Base-by-base conservation (phyloP, 2,888 invertebrate species). In the Gymnosoma rotundatum region DNA sequence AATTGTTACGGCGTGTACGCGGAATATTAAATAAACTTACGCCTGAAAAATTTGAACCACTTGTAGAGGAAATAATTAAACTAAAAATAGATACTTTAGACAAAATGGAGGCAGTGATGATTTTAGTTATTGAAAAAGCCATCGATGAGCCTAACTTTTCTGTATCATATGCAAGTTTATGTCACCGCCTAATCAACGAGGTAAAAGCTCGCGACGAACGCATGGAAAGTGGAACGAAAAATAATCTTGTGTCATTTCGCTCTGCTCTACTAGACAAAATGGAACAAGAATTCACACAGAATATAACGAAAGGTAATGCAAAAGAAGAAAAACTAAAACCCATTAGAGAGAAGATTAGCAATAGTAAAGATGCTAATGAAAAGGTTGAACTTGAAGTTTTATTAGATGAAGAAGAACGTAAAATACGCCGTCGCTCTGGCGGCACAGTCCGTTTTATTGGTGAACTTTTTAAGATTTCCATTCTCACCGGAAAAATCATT, bases 111-210 rank as follows among this genome's bases (percentile, higher is more conserved):
- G 96, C 96, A 87, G 96, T 98, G 20, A 98, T 98, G 88, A 95
- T 96, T 89, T 94, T 98, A 83, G 96, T 98, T 5, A 98, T 98
- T 91, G 97, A 98, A 91, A 99, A 99, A 93, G 97, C 98, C 38
- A 96, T 98, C 74, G 97, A 98, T 92, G 98, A 99, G 92, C 98
- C 98, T 0, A 97, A 95, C 88, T 99, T 98, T 91, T 97, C 98
- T 16, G 95, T 96, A 72, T 96, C 97, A 0, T 99, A 98, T 93
- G 98, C 98, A 1, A 94, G 95, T 58, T 95, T 99, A 94, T 97
- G 97, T 89, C 94, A 95, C 89, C 95, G 95, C 89, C 93, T 97
- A 60, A 90, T 90, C 4, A 87, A 84, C 4, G 89, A 93, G 54
- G 93, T 90, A 74, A 94, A 93, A 89, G 88, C 88, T 0, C 86